Conservation (phyloP, 2,797 vertebrate species). For the Pseudomugil gertrudae region DNA sequence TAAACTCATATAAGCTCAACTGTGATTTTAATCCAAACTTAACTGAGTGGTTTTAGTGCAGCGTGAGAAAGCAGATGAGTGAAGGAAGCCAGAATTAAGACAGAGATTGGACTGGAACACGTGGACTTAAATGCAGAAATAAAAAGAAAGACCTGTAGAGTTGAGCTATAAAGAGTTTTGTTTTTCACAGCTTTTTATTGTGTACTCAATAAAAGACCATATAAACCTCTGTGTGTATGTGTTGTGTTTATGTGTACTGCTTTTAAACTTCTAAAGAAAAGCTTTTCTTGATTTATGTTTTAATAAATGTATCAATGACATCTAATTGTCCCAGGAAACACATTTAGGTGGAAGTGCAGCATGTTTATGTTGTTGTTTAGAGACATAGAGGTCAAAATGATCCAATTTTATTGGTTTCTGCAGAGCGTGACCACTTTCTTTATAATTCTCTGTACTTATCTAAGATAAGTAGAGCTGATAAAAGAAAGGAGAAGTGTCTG, state of each 20-base stretch:
- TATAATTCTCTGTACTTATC: conserved; percentile 33
- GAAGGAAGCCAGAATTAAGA: too few species aligned
- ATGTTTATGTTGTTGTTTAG: not conserved
- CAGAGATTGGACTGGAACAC: too few species aligned
- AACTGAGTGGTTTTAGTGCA: too few species aligned
- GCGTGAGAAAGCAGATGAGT: too few species aligned
- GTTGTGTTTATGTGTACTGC: not conserved
- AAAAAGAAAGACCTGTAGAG: not conserved
- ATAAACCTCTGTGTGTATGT: not conserved
- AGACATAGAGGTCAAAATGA: not conserved
- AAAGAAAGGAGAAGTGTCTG: conserved; percentile 15
- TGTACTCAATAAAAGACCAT: not conserved
- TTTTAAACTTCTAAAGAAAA: not conserved
- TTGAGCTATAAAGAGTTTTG: not conserved
- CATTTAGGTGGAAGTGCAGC: not conserved
- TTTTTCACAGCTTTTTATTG: not conserved
- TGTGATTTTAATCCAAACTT: too few species aligned
- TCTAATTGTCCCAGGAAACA: not conserved
- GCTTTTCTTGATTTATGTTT: not conserved
- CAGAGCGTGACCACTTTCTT: conserved; percentile 19
- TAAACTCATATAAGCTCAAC: too few species aligned
- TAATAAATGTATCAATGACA: not conserved
- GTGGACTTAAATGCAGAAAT: too few species aligned
- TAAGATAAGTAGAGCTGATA: conserved; percentile 18
- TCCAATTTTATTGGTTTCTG: conserved; percentile 27